Evolutionary conservation across 2,797 vertebrate species (phyloP).

Genomic region (Forpus xanthops): DNA sequence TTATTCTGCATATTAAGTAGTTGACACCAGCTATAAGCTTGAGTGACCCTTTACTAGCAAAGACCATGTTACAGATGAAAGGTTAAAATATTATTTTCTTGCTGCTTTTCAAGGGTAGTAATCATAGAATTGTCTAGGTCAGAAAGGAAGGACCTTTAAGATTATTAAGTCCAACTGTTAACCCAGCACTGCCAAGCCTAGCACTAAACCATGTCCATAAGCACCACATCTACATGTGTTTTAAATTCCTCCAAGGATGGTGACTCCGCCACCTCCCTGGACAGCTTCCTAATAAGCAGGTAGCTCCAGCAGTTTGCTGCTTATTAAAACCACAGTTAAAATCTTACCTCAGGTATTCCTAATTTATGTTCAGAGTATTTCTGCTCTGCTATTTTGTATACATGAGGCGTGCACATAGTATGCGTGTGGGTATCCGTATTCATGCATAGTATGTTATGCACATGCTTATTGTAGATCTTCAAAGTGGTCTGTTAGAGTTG

Average conservation of each 20-base stretch:
- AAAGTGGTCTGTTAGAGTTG: neutral
- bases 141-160: neutral
- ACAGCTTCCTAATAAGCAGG: neutral
- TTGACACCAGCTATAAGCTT: neutral
- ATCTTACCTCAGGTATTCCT: neutral
- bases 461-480: neutral
- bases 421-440: neutral
- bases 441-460: neutral
- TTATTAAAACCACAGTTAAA: conserved; percentile 33
- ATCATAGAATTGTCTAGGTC: neutral
- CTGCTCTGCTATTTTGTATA: neutral
- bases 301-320: conserved; percentile 20
- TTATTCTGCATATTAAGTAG: conserved; percentile 23
- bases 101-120: conserved; percentile 1
- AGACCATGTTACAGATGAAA: conserved; percentile 25
- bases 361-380: neutral
- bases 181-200: neutral
- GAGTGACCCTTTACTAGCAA: conserved; percentile 31
- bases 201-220: neutral
- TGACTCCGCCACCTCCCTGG: neutral
- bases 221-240: neutral
- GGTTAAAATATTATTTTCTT: conserved; percentile 34
- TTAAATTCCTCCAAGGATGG: neutral
- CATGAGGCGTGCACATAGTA: neutral
- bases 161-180: neutral